Conservation (phyloP, 1,140 invertebrate species). For the Thrips palmi region DNA sequence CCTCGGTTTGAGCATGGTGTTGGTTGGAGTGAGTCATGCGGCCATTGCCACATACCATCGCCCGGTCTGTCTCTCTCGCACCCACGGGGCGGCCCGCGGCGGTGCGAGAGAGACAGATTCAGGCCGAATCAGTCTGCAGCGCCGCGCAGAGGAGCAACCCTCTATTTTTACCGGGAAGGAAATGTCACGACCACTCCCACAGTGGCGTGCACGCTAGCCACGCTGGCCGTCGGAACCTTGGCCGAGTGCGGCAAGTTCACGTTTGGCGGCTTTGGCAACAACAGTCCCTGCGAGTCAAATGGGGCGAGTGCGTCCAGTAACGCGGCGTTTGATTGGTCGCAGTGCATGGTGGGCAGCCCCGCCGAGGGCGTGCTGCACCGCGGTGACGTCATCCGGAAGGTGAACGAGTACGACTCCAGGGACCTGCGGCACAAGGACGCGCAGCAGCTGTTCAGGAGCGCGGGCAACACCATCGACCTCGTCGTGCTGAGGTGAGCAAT, state of each 20-base stretch:
- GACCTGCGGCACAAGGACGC: constrained; percentile 80
- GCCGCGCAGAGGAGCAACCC: no score
- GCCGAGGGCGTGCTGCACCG: constrained; percentile 63
- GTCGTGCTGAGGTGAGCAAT: constrained; percentile 32
- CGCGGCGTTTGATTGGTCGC: constrained; percentile 20
- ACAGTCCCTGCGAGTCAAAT: background rate
- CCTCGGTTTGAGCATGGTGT: background rate
- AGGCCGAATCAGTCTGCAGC: no score
- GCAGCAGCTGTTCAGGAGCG: constrained; percentile 69
- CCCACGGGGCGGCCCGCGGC: no score
- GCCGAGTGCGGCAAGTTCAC: background rate
- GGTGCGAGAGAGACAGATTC: no score
- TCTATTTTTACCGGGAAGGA: background rate
- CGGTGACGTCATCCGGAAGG: constrained; percentile 77
- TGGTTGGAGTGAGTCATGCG: background rate
- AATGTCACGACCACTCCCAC: background rate
- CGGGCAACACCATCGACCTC: constrained; percentile 35
- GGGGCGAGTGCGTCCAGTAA: no score
- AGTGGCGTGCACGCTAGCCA: background rate
- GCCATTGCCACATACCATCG: background rate
- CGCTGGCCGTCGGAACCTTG: background rate
- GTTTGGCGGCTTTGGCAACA: background rate
- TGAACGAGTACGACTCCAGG: constrained; percentile 68
- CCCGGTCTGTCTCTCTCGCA: no score
- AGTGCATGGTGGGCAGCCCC: constrained; percentile 42